Evolutionary conservation across 2,113 vertebrate species (phyloP).

Genomic region (Hydrochoerus hydrochaeris): DNA sequence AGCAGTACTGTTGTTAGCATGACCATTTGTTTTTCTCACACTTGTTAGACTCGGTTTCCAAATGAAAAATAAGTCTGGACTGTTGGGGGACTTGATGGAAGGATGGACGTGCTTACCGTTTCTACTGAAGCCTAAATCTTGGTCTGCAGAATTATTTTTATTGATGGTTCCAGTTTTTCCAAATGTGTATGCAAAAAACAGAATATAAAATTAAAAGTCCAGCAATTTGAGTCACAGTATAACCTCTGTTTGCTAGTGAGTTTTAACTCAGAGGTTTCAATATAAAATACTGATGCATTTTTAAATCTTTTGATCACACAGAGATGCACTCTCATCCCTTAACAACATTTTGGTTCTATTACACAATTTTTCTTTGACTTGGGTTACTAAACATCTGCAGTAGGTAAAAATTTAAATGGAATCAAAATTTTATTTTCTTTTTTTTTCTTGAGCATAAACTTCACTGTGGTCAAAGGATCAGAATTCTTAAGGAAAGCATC

Average conservation of each 20-base stretch:
- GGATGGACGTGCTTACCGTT: not conserved
- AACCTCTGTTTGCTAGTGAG: not conserved
- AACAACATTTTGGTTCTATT: not conserved
- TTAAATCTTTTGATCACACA: not conserved
- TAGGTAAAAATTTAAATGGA: not conserved
- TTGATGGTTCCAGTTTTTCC: not conserved
- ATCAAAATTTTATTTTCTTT: not conserved
- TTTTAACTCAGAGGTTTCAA: not conserved
- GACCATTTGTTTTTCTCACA: not conserved
- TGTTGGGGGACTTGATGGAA: not conserved
- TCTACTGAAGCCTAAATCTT: not conserved
- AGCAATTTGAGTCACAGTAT: not conserved
- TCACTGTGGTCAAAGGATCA: not conserved
- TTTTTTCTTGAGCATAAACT: not conserved
- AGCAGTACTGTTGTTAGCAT: not conserved
- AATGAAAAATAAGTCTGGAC: not conserved
- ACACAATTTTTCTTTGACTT: not conserved
- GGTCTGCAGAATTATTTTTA: not conserved
- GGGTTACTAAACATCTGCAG: not conserved
- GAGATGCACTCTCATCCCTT: not conserved
- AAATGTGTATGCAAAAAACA: not conserved
- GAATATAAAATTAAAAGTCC: not conserved
- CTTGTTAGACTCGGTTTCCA: not conserved
- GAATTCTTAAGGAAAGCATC: not conserved
- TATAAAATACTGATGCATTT: not conserved